Conservation (phyloP, 2,888 invertebrate species). For the Mesorhabditis sp. region DNA sequence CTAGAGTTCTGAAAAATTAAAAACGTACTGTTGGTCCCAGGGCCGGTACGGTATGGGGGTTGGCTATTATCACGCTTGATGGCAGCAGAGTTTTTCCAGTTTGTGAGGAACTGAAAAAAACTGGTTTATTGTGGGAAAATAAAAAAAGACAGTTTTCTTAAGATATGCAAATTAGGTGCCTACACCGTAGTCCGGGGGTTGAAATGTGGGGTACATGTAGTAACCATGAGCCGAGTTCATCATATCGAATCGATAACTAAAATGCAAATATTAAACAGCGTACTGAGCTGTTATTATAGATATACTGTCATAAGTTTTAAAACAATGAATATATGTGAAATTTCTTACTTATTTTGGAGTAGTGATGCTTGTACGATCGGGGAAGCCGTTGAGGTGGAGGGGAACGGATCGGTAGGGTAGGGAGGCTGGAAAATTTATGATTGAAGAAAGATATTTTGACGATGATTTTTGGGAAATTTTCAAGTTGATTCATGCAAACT, state of each 20-base stretch:
- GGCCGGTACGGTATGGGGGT: slow-evolving; percentile 21
- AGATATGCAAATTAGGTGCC: neutral
- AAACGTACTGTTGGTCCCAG: slow-evolving; percentile 40
- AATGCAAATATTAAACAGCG: neutral
- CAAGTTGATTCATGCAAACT: too few species aligned
- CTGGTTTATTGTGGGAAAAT: neutral
- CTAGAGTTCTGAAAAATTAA: neutral
- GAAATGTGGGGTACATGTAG: slow-evolving; percentile 2
- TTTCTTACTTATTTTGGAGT: neutral
- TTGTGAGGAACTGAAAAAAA: neutral
- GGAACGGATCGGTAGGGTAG: slow-evolving; percentile 3
- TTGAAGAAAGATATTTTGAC: too few species aligned
- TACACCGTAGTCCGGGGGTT: neutral
- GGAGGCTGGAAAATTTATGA: neutral
- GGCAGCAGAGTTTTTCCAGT: neutral
- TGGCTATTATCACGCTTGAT: neutral
- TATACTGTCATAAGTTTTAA: too few species aligned
- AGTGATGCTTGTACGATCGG: neutral
- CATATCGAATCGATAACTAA: slow-evolving; percentile 1
- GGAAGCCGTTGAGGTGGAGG: neutral
- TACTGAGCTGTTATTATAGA: neutral
- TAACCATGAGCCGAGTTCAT: neutral
- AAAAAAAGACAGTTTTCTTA: neutral
- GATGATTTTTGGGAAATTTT: too few species aligned
- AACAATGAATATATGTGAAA: neutral